phyloP scores from a whole-genome alignment of 37 sponge, comb jelly and placozoan species.

The Agelas oroides region DNA sequence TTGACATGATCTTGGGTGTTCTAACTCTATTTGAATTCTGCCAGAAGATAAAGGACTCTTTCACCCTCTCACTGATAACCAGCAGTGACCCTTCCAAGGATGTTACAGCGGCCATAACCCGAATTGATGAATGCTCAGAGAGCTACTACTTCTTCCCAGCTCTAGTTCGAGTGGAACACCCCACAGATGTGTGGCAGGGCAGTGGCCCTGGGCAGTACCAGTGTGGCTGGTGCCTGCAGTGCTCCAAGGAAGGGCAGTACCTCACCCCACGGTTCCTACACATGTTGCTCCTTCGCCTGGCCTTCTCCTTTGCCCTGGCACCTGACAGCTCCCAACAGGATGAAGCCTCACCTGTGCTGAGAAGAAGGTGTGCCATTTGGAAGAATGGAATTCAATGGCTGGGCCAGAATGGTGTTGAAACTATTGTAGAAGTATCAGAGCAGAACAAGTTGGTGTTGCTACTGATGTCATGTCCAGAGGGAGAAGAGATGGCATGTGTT shows the following conservation, averaged over 20 bases:
- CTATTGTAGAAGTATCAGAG: constrained; percentile 24
- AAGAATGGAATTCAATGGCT: constrained; percentile 42
- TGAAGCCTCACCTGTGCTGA: neutral
- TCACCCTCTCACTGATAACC: neutral
- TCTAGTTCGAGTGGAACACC: constrained; percentile 3
- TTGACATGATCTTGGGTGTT: constrained; percentile 7
- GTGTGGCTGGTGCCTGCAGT: constrained; percentile 12
- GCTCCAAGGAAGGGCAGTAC: constrained; percentile 2
- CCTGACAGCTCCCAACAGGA: neutral
- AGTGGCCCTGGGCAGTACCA: neutral
- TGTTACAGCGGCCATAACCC: too few relatives aligned
- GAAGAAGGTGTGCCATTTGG: constrained; percentile 17
- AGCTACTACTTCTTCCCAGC: constrained; percentile 39
- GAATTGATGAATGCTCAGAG: neutral
- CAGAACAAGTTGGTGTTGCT: constrained; percentile 9
- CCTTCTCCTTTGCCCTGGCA: constrained; percentile 26
- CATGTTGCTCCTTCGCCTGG: constrained; percentile 16
- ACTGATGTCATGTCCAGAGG: constrained; percentile 1
- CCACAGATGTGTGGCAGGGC: neutral
- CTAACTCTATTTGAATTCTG: constrained; percentile 29
- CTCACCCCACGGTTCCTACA: constrained; percentile 39
- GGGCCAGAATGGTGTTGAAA: constrained; percentile 18
- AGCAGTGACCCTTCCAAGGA: too few relatives aligned
- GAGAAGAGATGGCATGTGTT: constrained; percentile 27
- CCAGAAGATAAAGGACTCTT: neutral